Conservation (phyloP, 2,888 invertebrate species). For the Noctua pronuba region DNA sequence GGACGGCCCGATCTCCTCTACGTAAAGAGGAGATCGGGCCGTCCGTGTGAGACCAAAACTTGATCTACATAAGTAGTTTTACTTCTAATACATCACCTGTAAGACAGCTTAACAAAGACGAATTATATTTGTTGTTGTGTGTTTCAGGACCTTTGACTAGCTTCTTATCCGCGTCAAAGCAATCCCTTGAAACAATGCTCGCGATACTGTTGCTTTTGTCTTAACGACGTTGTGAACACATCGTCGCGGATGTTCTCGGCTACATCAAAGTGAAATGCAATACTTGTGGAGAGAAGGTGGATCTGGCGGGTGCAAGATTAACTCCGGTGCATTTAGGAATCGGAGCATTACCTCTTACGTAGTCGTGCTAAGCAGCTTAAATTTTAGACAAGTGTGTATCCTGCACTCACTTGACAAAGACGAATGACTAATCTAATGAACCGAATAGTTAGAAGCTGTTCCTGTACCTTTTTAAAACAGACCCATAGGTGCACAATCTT, state of each 20-base stretch:
- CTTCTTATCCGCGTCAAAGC: conserved; percentile 31
- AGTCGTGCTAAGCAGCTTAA: conserved; percentile 28
- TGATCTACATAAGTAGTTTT: neutral
- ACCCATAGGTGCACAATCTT: no score
- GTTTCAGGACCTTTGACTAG: conserved; percentile 25
- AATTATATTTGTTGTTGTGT: conserved; percentile 13
- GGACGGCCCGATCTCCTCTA: no score
- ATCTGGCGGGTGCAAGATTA: conserved; percentile 50
- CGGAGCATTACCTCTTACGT: conserved; percentile 20
- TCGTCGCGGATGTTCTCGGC: conserved; percentile 20
- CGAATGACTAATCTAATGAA: conserved; percentile 7
- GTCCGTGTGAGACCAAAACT: neutral
- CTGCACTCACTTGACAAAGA: conserved; percentile 17
- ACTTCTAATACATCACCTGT: neutral
- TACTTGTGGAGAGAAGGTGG: conserved; percentile 45
- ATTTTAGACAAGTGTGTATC: neutral
- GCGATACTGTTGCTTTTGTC: conserved; percentile 15
- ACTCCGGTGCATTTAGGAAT: conserved; percentile 36
- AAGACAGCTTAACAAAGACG: neutral
- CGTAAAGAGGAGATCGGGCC: neutral
- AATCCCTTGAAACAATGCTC: conserved; percentile 24
- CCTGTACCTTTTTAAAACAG: no score
- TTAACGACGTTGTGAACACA: conserved; percentile 42
- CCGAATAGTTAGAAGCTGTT: neutral
- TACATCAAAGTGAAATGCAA: conserved; percentile 56